Base-by-base conservation (phyloP, 2,888 invertebrate species). In the Ochropacha duplaris region DNA sequence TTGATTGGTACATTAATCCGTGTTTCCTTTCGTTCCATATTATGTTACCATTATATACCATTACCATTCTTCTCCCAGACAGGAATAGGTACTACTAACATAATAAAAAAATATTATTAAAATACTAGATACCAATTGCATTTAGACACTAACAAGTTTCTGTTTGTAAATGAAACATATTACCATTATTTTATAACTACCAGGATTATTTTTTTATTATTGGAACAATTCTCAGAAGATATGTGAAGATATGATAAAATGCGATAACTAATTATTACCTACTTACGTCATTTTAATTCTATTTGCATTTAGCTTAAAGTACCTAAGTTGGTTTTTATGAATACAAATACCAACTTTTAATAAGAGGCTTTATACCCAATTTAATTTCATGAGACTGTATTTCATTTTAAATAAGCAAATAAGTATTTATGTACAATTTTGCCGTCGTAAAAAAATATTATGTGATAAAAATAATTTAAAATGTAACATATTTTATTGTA, bases 361-460 rank as follows among this genome's bases (percentile, higher is more conserved):
- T 64, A 64, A 71, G 78, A 80, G 76, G 80, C 79, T 79, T 70
- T 71, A 69, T 44, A 52, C 31, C 57, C 58, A 66, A 66, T 65
- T 59, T 62, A 69, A 61, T 61, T 69, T 57, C 65, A 65, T 67
- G 64, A 76, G 76, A 75, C 73, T 74, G 73, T 66, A 70, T 50
- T 51, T 54, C 50, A 22, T 49, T 57, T 54, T 57, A 55, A 49
- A n/a, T n/a, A n/a, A n/a, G n/a, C 54, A 50, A 26, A 6, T n/a
- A 50, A 26, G 26, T 56, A 58, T 57, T 54, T 50, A 56, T 50
- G 39, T 58, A 61, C 26, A 22, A 54, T 54, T 26, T 44, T 44
- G 44, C 44, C 8, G 19, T 44, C 19, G 9, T 44, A 44, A 3
- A 9, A 16, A 9, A 19, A 9, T 19, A 4, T 44, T 44, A 44